These are phyloP conservation scores for Herpailurus yagouaroundi DNA, from an alignment of 2,113 vertebrate species.

Conservation along the genomic window DNA sequence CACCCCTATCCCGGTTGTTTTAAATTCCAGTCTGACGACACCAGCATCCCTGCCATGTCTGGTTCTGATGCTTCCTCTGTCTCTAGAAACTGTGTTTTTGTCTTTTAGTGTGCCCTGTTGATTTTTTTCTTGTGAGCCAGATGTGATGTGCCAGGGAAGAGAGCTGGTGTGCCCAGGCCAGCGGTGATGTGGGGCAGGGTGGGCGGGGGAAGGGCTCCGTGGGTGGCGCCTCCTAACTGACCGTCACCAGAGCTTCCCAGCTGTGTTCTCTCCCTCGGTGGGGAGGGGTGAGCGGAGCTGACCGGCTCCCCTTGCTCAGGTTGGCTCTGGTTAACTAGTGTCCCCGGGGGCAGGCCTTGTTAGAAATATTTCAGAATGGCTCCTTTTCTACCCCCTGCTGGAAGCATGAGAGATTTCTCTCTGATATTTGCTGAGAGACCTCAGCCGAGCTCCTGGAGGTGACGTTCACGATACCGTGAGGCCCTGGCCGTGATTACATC, in stretches of 20 bases:
- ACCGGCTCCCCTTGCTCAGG: background rate
- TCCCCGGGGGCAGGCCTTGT: background rate
- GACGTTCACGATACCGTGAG: background rate
- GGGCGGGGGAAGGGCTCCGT: background rate
- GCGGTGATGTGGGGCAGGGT: background rate
- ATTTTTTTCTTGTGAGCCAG: background rate
- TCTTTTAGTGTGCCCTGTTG: background rate
- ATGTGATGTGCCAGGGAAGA: background rate
- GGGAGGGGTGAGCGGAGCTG: too few relatives aligned
- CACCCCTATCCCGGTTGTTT: too few relatives aligned
- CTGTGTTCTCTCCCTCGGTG: background rate
- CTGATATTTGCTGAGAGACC: background rate
- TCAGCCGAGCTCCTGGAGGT: background rate
- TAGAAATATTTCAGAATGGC: background rate
- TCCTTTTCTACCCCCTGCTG: background rate
- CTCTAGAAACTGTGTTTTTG: background rate
- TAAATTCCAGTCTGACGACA: background rate
- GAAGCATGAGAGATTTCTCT: background rate
- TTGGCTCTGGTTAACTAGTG: background rate
- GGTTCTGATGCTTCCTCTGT: background rate
- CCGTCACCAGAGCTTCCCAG: background rate
- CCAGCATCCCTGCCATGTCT: background rate
- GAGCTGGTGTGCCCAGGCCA: background rate
- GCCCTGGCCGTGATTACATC: fast-evolving
- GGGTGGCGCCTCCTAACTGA: background rate